Evolutionary conservation across 2,113 vertebrate species (phyloP).

Genomic region (Aptenodytes patagonicus): DNA sequence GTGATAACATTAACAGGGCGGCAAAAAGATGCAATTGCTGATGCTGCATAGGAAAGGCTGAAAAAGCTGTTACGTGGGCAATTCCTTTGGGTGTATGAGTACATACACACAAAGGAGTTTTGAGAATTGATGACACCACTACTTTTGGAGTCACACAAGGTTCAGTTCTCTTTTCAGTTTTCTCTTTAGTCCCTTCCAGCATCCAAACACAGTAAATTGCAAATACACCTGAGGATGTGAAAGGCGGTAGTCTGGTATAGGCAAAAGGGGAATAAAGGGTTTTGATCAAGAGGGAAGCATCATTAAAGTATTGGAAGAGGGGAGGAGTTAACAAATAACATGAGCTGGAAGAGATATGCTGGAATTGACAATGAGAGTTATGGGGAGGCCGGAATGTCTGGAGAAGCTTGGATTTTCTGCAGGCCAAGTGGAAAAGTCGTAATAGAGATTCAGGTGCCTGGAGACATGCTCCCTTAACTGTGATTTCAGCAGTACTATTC

Average conservation of each 20-base stretch:
- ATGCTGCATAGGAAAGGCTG: background rate
- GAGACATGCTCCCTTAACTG: background rate
- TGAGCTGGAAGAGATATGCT: background rate
- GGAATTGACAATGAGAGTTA: background rate
- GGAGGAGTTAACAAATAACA: background rate
- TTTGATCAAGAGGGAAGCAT: background rate
- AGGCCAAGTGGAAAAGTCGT: background rate
- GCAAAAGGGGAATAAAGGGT: background rate
- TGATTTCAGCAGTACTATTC: background rate
- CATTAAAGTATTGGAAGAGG: background rate
- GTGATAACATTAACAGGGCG: background rate
- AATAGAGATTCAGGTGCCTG: background rate
- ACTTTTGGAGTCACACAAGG: background rate
- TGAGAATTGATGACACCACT: background rate
- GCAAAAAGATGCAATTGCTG: background rate
- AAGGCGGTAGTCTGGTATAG: background rate
- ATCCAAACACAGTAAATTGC: background rate
- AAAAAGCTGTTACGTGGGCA: background rate
- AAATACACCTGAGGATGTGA: background rate
- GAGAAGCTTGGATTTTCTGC: background rate
- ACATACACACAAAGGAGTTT: background rate
- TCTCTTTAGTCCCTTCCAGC: background rate
- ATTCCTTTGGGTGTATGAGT: background rate
- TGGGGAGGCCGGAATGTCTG: background rate
- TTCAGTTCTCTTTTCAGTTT: background rate